Conservation (phyloP, 2,797 vertebrate species). For the Selene dorsalis region DNA sequence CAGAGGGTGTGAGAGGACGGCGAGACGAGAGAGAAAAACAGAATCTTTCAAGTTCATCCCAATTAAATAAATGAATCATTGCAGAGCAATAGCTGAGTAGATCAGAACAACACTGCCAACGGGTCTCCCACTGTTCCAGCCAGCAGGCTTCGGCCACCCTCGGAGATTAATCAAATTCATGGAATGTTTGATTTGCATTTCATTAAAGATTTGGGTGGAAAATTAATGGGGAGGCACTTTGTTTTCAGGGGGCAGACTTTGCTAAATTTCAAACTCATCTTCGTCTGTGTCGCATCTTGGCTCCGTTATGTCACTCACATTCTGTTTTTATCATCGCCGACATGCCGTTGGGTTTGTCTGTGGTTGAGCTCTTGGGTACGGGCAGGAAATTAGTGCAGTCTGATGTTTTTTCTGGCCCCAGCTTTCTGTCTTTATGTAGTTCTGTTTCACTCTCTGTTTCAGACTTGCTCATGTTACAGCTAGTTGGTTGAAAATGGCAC, state of each 20-base stretch:
- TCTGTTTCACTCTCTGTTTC: conserved; percentile 14
- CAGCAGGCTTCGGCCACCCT: conserved; percentile 74
- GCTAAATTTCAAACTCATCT: conserved; percentile 47
- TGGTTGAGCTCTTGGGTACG: conserved; percentile 23
- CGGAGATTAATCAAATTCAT: conserved; percentile 80
- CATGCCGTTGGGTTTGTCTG: conserved; percentile 38
- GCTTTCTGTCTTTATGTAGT: not conserved
- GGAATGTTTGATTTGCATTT: conserved; percentile 80
- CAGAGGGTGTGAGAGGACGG: conserved; percentile 14
- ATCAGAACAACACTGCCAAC: conserved; percentile 66
- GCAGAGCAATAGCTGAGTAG: conserved; percentile 60
- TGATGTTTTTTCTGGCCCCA: conserved; percentile 46
- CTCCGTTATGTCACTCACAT: conserved; percentile 39
- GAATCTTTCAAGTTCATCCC: conserved; percentile 60
- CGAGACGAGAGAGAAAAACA: conserved; percentile 35
- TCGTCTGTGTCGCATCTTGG: conserved; percentile 36
- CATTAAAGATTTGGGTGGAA: conserved; percentile 70
- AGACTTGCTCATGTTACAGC: conserved; percentile 10
- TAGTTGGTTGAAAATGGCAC: conserved; percentile 33
- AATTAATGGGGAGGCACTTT: conserved; percentile 69
- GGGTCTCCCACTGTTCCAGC: conserved; percentile 73
- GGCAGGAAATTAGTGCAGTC: conserved; percentile 28
- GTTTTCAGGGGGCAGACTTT: conserved; percentile 50
- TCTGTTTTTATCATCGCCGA: conserved; percentile 30
- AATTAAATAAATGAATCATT: conserved; percentile 78